Conservation (phyloP, 2,888 invertebrate species). For the Drosophila eohydei region DNA sequence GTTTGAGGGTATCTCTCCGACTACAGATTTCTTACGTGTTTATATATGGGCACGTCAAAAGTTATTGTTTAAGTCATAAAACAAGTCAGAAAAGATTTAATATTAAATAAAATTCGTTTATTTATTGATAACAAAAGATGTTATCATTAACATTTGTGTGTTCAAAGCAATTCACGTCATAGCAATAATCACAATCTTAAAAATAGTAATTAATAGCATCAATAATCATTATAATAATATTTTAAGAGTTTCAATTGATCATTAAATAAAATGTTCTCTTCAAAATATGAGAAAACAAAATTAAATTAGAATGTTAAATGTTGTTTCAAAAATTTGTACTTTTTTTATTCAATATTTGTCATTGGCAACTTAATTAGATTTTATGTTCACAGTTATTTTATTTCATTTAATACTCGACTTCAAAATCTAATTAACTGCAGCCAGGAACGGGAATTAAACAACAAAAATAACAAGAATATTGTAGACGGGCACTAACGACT, state of each 20-base stretch:
- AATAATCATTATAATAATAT: background rate
- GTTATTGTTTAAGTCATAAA: too few species aligned
- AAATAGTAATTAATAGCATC: background rate
- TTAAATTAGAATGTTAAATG: constrained; percentile 13
- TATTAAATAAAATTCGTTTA: too few species aligned
- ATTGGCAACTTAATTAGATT: constrained; percentile 66
- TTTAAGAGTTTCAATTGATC: too few species aligned
- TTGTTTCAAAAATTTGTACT: constrained; percentile 1
- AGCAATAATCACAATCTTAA: background rate
- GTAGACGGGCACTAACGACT: background rate
- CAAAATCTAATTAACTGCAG: constrained; percentile 12
- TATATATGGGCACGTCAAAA: too few species aligned
- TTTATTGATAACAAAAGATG: background rate
- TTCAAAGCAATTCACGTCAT: background rate
- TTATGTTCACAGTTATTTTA: constrained; percentile 36
- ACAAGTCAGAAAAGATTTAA: too few species aligned
- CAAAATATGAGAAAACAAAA: background rate
- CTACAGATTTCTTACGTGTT: too few species aligned
- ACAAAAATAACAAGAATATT: too few species aligned
- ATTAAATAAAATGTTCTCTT: too few species aligned
- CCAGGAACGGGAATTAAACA: background rate
- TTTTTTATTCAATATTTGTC: constrained; percentile 25
- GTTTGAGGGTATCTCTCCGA: too few species aligned
- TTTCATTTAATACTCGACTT: constrained; percentile 25
- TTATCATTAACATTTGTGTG: background rate